Percentiles rank a stretch among this genome's conserved stretches.
These are phyloP conservation scores for Plectropomus leopardus DNA, from an alignment of 2,113 vertebrate species.

Conservation along the genomic window DNA sequence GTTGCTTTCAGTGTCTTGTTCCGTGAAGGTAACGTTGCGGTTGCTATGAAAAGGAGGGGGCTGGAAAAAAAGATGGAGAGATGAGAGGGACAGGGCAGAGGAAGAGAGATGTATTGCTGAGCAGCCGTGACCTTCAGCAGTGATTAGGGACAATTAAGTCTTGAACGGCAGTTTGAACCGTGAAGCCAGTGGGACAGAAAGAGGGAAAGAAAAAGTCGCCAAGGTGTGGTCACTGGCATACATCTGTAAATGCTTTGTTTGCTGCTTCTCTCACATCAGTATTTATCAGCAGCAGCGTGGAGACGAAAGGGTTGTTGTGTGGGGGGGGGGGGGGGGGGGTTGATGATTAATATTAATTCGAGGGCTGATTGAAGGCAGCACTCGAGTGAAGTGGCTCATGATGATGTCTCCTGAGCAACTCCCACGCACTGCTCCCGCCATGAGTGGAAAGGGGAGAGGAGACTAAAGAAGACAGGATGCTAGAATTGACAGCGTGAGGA, in stretches of 20 bases:
- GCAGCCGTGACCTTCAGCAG: constrained; percentile 77
- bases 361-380: constrained; percentile 80
- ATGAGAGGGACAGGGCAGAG: constrained; percentile 39
- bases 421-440: constrained; percentile 68
- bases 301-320: constrained; percentile 66
- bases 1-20: constrained; percentile 1
- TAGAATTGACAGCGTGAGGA: constrained; percentile 42
- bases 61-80: background rate
- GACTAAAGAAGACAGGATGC: constrained; percentile 32
- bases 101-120: constrained; percentile 64
- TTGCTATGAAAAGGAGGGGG: constrained; percentile 6
- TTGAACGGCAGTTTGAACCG: constrained; percentile 66
- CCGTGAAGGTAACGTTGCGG: background rate
- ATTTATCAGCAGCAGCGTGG: constrained; percentile 63
- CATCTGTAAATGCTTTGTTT: constrained; percentile 27
- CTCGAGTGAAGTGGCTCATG: constrained; percentile 76
- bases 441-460: constrained; percentile 33
- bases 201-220: constrained; percentile 2
- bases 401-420: constrained; percentile 79
- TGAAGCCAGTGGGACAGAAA: constrained; percentile 57
- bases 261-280: constrained; percentile 47
- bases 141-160: constrained; percentile 81
- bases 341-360: constrained; percentile 81
- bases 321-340: constrained; percentile 39
- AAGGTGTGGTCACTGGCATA: constrained; percentile 33